Percentiles rank a stretch among this genome's conserved stretches.
These are phyloP conservation scores for Dicycla oo DNA, from an alignment of 2,888 invertebrate genomes.

Conservation along the genomic window DNA sequence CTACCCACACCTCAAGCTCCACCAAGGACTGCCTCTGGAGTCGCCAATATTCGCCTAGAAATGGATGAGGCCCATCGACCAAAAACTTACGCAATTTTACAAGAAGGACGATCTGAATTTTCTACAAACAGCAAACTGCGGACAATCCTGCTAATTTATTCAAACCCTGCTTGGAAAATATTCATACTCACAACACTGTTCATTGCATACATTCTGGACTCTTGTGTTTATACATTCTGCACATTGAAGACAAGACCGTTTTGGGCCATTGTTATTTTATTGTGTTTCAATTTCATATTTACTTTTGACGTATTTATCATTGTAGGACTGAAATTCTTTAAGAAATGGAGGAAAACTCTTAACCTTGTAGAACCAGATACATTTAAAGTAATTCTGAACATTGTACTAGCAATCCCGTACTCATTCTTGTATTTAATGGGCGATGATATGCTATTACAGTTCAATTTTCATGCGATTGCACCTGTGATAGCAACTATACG, in stretches of 20 bases:
- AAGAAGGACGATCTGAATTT: slow-evolving; percentile 82
- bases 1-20: background rate
- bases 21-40: slow-evolving; percentile 2
- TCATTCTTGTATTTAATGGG: slow-evolving; percentile 79
- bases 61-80: slow-evolving; percentile 72
- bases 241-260: slow-evolving; percentile 72
- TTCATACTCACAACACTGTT: slow-evolving; percentile 80
- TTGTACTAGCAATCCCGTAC: slow-evolving; percentile 81
- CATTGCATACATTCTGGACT: slow-evolving; percentile 81
- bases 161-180: slow-evolving; percentile 81
- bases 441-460: slow-evolving; percentile 58
- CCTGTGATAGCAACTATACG: slow-evolving; percentile 83
- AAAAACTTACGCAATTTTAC: slow-evolving; percentile 84
- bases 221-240: slow-evolving; percentile 83
- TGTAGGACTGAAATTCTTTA: slow-evolving; percentile 83
- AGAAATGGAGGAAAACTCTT: slow-evolving; percentile 85
- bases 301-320: slow-evolving; percentile 80
- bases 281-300: slow-evolving; percentile 80
- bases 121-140: slow-evolving; percentile 77
- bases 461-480: slow-evolving; percentile 80
- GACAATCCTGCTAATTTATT: slow-evolving; percentile 81
- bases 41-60: slow-evolving; percentile 68
- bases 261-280: slow-evolving; percentile 75
- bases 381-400: slow-evolving; percentile 77
- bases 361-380: slow-evolving; percentile 85